phyloP scores from a whole-genome alignment of 2,797 vertebrate genomes.

The Sandelia bainsii region DNA sequence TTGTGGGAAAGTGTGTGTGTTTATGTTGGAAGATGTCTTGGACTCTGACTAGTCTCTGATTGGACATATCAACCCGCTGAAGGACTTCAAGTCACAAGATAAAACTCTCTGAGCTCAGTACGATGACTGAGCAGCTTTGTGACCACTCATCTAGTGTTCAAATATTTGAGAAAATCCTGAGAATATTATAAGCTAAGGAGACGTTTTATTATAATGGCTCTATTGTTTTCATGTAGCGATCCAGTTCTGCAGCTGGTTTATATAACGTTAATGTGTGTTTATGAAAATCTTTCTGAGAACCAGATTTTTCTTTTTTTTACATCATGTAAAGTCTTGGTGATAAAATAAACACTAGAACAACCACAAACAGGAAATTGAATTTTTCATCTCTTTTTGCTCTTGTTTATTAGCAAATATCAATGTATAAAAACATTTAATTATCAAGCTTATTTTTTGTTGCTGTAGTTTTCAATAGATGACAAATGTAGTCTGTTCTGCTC shows the following conservation, averaged over 20 bases:
- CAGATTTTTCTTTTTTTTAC: background rate
- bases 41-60: slow-evolving; percentile 66
- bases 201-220: background rate
- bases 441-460: background rate
- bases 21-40: slow-evolving; percentile 77
- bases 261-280: background rate
- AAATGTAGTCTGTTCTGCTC: no score
- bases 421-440: background rate
- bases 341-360: background rate
- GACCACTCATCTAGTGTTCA: background rate
- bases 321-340: background rate
- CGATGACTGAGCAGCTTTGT: slow-evolving; percentile 4
- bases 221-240: background rate
- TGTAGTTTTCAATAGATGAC: no score
- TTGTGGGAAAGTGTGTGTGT: slow-evolving; percentile 82
- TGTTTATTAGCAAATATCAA: no score
- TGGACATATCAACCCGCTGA: slow-evolving; percentile 43
- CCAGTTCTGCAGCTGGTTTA: background rate
- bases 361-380: background rate
- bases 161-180: background rate
- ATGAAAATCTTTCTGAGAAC: no score
- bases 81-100: slow-evolving; percentile 45
- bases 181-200: background rate
- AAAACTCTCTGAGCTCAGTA: slow-evolving; percentile 23
- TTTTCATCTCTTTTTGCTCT: background rate